These are phyloP conservation scores for Schizotus pectinicornis DNA, from an alignment of 2,888 invertebrate genomes.

Conservation along the genomic window DNA sequence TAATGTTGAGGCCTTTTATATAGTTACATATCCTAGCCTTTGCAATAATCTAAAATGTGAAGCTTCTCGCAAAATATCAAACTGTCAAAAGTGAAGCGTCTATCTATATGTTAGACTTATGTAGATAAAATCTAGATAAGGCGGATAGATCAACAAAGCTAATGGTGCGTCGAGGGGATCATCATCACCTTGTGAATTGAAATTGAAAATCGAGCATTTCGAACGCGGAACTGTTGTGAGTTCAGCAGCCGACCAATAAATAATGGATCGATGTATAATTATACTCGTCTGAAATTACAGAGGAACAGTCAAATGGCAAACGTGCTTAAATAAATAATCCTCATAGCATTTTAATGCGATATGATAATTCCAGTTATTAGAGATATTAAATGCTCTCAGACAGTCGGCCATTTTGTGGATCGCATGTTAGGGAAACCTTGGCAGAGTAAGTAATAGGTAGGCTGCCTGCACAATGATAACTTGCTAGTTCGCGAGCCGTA, in stretches of 20 bases:
- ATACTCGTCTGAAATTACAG: slow-evolving; percentile 40
- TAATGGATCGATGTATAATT: slow-evolving; percentile 38
- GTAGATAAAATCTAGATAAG: no score
- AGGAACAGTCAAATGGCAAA: slow-evolving; percentile 44
- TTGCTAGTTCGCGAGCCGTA: slow-evolving; percentile 28
- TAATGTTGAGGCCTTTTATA: no score
- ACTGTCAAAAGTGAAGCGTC: no score
- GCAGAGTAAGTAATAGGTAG: slow-evolving; percentile 44
- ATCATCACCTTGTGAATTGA: slow-evolving; percentile 19
- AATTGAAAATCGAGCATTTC: slow-evolving; percentile 26
- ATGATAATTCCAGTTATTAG: slow-evolving; percentile 52
- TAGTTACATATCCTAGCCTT: no score
- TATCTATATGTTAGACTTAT: no score
- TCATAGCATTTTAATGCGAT: slow-evolving; percentile 48
- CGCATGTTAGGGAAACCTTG: slow-evolving; percentile 45
- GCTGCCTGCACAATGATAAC: slow-evolving; percentile 47
- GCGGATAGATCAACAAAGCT: no score
- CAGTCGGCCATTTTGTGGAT: slow-evolving; percentile 51
- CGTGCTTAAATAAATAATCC: slow-evolving; percentile 51
- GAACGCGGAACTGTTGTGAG: slow-evolving; percentile 29
- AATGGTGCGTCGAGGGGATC: slow-evolving; percentile 4
- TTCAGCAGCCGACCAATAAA: slow-evolving; percentile 31
- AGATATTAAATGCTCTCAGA: slow-evolving; percentile 44
- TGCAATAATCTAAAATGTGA: no score
- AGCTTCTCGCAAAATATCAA: no score